Conservation (phyloP, 2,888 invertebrate genomes). For the Aphelenchoides bicaudatus region DNA sequence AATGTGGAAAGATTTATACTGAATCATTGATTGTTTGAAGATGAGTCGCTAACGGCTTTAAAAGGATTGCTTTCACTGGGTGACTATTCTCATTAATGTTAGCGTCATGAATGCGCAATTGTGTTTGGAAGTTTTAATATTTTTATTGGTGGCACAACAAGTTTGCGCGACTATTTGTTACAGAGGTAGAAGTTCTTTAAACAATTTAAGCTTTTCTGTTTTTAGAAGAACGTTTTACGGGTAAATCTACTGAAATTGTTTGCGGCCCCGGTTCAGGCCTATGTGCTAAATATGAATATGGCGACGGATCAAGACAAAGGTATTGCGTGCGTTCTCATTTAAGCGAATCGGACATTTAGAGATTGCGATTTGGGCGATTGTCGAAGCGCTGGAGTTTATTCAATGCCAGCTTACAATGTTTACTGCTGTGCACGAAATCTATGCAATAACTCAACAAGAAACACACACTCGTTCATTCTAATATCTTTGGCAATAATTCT, state of each 20-base stretch:
- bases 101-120: too few species aligned
- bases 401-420: constrained; percentile 2
- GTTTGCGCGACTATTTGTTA: not conserved
- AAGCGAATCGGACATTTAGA: not conserved
- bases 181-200: not conserved
- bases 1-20: too few species aligned
- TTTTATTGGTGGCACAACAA: not conserved
- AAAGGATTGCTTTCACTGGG: too few species aligned
- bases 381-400: not conserved
- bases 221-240: constrained; percentile 1
- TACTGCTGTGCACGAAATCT: not conserved
- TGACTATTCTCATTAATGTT: too few species aligned
- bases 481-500: too few species aligned
- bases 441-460: too few species aligned
- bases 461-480: too few species aligned
- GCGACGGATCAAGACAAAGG: constrained; percentile 6
- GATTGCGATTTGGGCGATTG: constrained; percentile 8
- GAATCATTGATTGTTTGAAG: not conserved
- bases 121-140: too few species aligned
- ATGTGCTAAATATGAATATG: constrained; percentile 5
- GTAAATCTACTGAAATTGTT: not conserved
- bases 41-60: not conserved
- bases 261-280: not conserved
- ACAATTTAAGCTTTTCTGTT: not conserved
- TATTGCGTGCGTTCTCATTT: not conserved